Conservation (phyloP, 2,113 vertebrate species). For the Smithornis capensis region DNA sequence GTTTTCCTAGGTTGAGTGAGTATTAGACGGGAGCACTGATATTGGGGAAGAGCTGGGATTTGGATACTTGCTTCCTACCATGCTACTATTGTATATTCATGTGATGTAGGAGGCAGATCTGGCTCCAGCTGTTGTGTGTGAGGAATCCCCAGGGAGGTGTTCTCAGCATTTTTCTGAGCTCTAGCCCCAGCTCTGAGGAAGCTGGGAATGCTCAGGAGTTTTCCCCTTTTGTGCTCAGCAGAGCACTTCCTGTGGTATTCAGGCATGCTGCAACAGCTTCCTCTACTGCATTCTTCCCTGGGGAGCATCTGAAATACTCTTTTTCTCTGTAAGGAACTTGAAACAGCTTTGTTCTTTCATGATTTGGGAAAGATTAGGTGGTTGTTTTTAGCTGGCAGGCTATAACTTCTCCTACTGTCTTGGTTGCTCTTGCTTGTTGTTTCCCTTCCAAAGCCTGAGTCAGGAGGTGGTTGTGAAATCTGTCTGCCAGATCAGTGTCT, state of each 20-base stretch:
- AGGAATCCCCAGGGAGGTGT: background rate
- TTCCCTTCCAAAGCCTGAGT: conserved; percentile 38
- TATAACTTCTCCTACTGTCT: conserved; percentile 56
- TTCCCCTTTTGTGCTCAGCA: background rate
- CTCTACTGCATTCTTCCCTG: background rate
- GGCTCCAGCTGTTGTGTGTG: background rate
- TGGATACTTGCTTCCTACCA: background rate
- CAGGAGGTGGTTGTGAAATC: conserved; percentile 53
- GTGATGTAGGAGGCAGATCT: background rate
- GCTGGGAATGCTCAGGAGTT: background rate
- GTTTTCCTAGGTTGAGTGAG: background rate
- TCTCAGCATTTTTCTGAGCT: background rate
- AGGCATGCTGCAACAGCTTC: conserved; percentile 11
- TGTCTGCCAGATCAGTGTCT: background rate
- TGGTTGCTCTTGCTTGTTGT: conserved; percentile 47
- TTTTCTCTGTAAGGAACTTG: background rate
- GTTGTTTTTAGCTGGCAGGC: background rate
- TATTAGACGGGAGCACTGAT: background rate
- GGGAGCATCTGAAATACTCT: background rate
- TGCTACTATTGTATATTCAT: fast-evolving
- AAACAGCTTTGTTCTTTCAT: conserved; percentile 36
- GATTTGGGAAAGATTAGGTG: conserved; percentile 43
- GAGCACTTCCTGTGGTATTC: conserved; percentile 10
- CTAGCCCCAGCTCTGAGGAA: background rate
- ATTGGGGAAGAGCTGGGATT: background rate